phyloP scores from a whole-genome alignment of 35 echinoderm and acorn worm species.

The Apostichopus japonicus region DNA sequence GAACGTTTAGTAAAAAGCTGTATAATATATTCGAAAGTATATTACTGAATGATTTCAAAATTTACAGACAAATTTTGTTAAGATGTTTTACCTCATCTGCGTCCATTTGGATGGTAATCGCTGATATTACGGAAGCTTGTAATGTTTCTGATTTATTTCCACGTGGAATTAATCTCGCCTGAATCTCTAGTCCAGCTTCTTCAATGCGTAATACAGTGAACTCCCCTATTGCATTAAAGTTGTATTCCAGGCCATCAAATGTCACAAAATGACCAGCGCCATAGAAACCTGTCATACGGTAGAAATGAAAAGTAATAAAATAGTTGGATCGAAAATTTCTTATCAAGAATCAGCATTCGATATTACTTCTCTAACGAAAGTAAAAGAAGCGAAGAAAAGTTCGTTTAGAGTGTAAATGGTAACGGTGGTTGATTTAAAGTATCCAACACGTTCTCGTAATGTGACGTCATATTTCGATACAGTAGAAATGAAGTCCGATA shows the following conservation, averaged over 20 bases:
- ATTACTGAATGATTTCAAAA: too few species aligned
- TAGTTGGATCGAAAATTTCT: background rate
- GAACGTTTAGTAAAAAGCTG: too few species aligned
- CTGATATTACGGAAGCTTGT: background rate
- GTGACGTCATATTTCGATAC: too few species aligned
- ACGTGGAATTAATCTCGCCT: background rate
- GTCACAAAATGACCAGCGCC: conserved; percentile 14
- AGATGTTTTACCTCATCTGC: background rate
- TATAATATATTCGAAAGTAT: too few species aligned
- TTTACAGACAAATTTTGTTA: too few species aligned
- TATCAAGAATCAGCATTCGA: background rate
- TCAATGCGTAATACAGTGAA: conserved; percentile 1
- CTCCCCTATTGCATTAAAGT: conserved; percentile 23
- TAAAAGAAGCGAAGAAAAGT: background rate
- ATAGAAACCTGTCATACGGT: conserved; percentile 1
- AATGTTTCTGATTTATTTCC: background rate
- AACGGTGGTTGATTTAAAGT: background rate
- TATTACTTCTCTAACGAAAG: background rate
- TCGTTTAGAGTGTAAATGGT: background rate
- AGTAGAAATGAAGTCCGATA: background rate
- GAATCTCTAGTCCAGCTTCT: conserved; percentile 21
- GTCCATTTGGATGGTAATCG: background rate
- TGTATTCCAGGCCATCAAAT: background rate
- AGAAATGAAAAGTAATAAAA: background rate
- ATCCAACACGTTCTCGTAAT: too few species aligned